These are phyloP conservation scores for Perccottus glenii DNA, from an alignment of 2,113 vertebrate genomes.

Conservation along the genomic window DNA sequence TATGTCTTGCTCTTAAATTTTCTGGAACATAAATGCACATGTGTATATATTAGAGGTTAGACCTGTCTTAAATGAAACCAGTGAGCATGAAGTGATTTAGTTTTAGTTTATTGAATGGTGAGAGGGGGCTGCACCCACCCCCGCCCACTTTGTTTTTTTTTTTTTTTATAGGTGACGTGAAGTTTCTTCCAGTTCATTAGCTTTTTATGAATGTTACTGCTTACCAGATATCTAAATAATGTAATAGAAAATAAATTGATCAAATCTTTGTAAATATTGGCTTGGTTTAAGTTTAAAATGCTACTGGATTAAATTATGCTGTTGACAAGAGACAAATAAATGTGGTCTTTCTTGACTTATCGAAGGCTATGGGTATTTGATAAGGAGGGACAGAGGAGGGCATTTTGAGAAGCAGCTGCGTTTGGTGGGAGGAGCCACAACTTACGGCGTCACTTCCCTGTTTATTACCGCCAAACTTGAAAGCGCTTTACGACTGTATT, in stretches of 20 bases:
- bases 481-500: constrained; percentile 5
- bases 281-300: constrained; percentile 65
- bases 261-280: constrained; percentile 72
- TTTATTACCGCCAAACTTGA: constrained; percentile 46
- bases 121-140: constrained; percentile 51
- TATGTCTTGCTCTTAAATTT: constrained; percentile 30
- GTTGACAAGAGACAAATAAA: constrained; percentile 78
- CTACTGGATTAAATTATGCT: constrained; percentile 76
- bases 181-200: constrained; percentile 32
- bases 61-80: constrained; percentile 29
- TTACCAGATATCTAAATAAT: constrained; percentile 45
- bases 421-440: constrained; percentile 16
- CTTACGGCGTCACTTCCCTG: constrained; percentile 6
- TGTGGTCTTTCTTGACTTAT: constrained; percentile 60
- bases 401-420: background rate
- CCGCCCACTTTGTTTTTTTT: constrained; percentile 32
- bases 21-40: constrained; percentile 45
- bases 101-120: constrained; percentile 53
- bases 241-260: constrained; percentile 49
- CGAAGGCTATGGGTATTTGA: constrained; percentile 8
- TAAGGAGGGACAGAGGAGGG: background rate
- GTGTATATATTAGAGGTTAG: constrained; percentile 62
- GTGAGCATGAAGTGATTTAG: constrained; percentile 56
- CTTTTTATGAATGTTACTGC: constrained; percentile 69
- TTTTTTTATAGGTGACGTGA: constrained; percentile 37